phyloP scores from a whole-genome alignment of 2,888 invertebrate genomes.

The Sialis lutaria region DNA sequence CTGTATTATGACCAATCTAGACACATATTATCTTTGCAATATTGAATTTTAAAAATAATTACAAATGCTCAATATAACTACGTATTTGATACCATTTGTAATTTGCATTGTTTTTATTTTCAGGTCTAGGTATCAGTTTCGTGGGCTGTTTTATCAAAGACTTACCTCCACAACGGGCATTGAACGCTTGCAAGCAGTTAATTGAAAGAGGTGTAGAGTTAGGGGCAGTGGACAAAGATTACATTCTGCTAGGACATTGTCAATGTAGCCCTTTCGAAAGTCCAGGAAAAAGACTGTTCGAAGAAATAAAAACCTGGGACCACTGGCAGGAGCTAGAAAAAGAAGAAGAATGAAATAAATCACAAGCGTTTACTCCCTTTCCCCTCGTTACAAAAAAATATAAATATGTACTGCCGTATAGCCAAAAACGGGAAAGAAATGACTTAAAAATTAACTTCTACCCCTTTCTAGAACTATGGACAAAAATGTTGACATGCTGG shows the following conservation, averaged over 20 bases:
- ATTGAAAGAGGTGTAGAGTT: conserved; percentile 27
- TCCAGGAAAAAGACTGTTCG: conserved; percentile 30
- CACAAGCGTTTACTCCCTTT: too few species aligned
- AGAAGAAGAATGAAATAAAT: background rate
- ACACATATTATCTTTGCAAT: background rate
- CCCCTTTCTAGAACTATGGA: too few species aligned
- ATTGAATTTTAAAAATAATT: too few species aligned
- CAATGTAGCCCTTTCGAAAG: conserved; percentile 32
- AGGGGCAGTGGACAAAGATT: conserved; percentile 27
- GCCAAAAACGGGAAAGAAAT: too few species aligned
- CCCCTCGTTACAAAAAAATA: too few species aligned
- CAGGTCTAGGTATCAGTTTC: conserved; percentile 26
- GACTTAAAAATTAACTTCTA: too few species aligned
- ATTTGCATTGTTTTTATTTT: background rate
- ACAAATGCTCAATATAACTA: too few species aligned
- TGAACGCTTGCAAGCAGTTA: conserved; percentile 26
- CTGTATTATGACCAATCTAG: too few species aligned
- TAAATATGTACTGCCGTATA: too few species aligned
- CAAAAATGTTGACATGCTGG: too few species aligned
- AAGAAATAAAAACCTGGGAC: conserved; percentile 34
- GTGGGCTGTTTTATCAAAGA: conserved; percentile 32
- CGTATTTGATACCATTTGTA: too few species aligned
- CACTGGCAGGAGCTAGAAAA: conserved; percentile 21
- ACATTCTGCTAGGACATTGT: conserved; percentile 31
- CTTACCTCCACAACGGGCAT: conserved; percentile 23